Conservation (phyloP, 2,113 vertebrate genomes). For the Callopanchax toddi region DNA sequence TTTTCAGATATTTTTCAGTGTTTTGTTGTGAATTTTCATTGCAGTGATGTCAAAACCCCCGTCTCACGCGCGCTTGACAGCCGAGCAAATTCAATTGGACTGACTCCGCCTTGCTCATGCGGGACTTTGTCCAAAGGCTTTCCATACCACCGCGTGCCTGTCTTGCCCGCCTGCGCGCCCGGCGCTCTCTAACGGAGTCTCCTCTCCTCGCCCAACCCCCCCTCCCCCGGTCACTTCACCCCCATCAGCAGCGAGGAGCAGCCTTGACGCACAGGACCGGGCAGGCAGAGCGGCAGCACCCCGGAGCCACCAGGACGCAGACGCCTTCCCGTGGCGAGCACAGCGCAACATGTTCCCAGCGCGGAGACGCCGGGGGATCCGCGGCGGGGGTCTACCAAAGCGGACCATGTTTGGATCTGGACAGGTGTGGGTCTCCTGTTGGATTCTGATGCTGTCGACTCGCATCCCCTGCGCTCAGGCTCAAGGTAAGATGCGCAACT, state of each 20-base stretch:
- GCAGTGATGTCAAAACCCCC: slow-evolving; percentile 57
- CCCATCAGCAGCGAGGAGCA: slow-evolving; percentile 53
- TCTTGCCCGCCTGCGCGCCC: slow-evolving; percentile 37
- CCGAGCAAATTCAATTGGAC: slow-evolving; percentile 67
- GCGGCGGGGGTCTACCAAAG: slow-evolving; percentile 52
- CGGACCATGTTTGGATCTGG: slow-evolving; percentile 57
- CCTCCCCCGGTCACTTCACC: slow-evolving; percentile 61
- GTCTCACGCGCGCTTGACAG: slow-evolving; percentile 66
- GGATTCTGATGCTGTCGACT: slow-evolving; percentile 72
- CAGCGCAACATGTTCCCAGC: slow-evolving; percentile 79
- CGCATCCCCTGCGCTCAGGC: slow-evolving; percentile 58
- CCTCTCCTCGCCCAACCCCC: slow-evolving; percentile 12
- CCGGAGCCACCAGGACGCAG: slow-evolving; percentile 41
- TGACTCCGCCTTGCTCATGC: slow-evolving; percentile 73
- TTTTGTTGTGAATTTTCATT: slow-evolving; percentile 9
- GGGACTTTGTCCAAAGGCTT: slow-evolving; percentile 70
- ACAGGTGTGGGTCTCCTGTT: slow-evolving; percentile 72
- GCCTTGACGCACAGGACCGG: slow-evolving; percentile 57
- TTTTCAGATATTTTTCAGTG: neutral
- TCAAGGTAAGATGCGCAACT: slow-evolving; percentile 77
- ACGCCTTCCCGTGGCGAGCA: slow-evolving; percentile 46
- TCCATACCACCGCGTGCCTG: slow-evolving; percentile 37
- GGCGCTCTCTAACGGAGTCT: slow-evolving; percentile 46
- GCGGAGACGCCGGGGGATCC: slow-evolving; percentile 56
- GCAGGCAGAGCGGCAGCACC: slow-evolving; percentile 11